These are phyloP conservation scores for Lycocorax pyrrhopterus DNA, from an alignment of 2,113 vertebrate species.

Conservation along the genomic window DNA sequence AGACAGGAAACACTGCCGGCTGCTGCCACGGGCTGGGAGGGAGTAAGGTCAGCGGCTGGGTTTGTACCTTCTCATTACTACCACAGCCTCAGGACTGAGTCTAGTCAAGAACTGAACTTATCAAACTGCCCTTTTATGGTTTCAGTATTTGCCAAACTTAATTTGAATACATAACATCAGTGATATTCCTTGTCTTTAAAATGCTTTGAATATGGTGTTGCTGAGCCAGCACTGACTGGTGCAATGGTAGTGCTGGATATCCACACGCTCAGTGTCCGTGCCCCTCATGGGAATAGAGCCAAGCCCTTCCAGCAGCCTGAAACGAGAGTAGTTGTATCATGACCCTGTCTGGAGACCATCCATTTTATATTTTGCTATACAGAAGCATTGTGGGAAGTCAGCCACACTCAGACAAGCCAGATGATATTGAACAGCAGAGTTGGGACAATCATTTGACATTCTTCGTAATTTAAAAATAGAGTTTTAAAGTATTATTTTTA, in stretches of 20 bases:
- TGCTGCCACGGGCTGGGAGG: constrained; percentile 2
- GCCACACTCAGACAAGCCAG: not conserved
- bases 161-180: not conserved
- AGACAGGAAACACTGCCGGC: constrained; percentile 48
- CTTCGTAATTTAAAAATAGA: not conserved
- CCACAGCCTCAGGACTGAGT: not conserved
- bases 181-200: not conserved
- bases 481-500: not conserved
- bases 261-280: rapidly evolving
- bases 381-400: not conserved
- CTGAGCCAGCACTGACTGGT: not conserved
- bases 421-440: not conserved
- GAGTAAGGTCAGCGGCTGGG: constrained; percentile 21
- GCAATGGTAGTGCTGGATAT: not conserved
- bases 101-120: not conserved
- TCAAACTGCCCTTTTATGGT: not conserved
- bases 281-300: not conserved
- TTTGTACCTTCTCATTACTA: constrained; percentile 8
- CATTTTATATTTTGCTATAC: not conserved
- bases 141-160: not conserved
- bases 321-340: not conserved
- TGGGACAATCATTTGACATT: not conserved
- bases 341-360: not conserved
- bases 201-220: not conserved
- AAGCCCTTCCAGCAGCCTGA: not conserved